These are phyloP conservation scores for Ctenodactylus gundi DNA, from an alignment of 2,113 vertebrate genomes.

Conservation along the genomic window DNA sequence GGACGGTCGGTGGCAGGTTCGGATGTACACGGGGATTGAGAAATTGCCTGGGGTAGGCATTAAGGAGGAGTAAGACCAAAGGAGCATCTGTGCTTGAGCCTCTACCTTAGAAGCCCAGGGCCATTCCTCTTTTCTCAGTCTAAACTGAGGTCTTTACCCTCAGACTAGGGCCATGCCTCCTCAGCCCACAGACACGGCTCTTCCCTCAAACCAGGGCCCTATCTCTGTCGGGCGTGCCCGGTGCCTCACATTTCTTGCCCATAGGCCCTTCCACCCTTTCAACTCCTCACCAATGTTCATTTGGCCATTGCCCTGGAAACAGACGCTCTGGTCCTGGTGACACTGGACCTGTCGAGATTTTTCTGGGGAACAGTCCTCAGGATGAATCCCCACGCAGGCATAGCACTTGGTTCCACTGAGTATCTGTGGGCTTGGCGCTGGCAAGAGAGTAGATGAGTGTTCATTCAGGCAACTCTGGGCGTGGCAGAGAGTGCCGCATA, in stretches of 20 bases:
- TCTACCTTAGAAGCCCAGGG: not conserved
- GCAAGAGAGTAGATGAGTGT: not conserved
- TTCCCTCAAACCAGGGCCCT: not conserved
- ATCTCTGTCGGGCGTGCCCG: not conserved
- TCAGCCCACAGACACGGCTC: not conserved
- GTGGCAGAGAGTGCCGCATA: not conserved
- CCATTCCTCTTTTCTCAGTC: not conserved
- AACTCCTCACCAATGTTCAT: conserved; percentile 56
- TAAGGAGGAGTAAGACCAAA: not conserved
- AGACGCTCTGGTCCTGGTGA: conserved; percentile 62
- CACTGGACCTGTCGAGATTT: conserved; percentile 50
- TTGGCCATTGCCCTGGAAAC: conserved; percentile 65
- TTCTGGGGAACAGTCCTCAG: conserved; percentile 44
- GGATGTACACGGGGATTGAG: conserved; percentile 64
- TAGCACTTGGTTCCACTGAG: conserved; percentile 74
- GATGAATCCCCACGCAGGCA: conserved; percentile 53
- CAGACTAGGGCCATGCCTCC: not conserved
- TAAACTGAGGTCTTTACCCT: not conserved
- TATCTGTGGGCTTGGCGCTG: conserved; percentile 43
- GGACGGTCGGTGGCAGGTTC: conserved; percentile 61
- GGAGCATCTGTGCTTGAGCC: not conserved
- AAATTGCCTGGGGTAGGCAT: conserved; percentile 50
- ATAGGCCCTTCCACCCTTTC: not conserved
- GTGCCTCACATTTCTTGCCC: not conserved
- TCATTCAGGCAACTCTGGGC: not conserved